These are phyloP conservation scores for Gadopsis marmoratus DNA, from an alignment of 2,797 vertebrate species.

Conservation along the genomic window DNA sequence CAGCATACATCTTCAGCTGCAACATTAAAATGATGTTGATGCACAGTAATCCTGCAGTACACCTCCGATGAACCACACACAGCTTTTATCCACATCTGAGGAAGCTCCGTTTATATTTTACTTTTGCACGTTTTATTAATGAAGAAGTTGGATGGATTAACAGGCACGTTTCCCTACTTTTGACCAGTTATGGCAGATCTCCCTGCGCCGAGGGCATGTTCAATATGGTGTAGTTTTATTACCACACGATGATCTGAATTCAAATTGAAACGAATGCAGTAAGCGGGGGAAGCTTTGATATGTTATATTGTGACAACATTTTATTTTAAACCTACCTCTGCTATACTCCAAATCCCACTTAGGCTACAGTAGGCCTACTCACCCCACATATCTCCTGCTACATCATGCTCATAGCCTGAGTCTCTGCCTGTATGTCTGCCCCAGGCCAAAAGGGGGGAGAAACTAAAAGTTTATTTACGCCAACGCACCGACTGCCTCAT, in stretches of 20 bases:
- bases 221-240: background rate
- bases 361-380: background rate
- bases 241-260: background rate
- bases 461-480: conserved; percentile 49
- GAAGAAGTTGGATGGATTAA: background rate
- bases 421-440: conserved; percentile 1
- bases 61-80: too few species aligned
- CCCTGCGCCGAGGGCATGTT: background rate
- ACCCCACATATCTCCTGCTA: conserved; percentile 12
- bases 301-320: background rate
- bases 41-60: background rate
- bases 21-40: background rate
- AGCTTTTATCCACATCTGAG: too few species aligned
- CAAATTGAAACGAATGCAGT: background rate
- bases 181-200: background rate
- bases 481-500: conserved; percentile 38
- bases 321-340: conserved; percentile 16
- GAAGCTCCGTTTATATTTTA: background rate
- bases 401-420: conserved; percentile 23
- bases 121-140: background rate
- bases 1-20: background rate
- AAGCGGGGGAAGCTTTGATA: background rate
- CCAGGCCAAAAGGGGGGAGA: conserved; percentile 33
- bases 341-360: conserved; percentile 22
- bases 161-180: background rate